Conservation (phyloP, 2,888 invertebrate genomes). For the Tetramorium bicarinatum region DNA sequence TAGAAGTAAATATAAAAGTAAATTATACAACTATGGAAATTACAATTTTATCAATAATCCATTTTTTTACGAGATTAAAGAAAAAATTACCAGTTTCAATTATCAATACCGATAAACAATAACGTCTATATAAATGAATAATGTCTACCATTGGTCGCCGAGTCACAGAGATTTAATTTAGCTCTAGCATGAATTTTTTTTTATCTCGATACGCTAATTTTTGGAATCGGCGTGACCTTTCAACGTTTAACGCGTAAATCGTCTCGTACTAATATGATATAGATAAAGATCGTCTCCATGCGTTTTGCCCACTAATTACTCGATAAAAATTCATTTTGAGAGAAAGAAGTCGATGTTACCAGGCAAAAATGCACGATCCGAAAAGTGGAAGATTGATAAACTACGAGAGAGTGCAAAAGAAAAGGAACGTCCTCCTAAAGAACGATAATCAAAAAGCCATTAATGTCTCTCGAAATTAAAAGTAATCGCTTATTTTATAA, state of each 20-base stretch:
- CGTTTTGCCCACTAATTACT: slow-evolving; percentile 50
- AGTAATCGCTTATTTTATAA: slow-evolving; percentile 5
- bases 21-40: not conserved
- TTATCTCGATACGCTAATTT: slow-evolving; percentile 21
- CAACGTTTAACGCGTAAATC: not conserved
- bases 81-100: not conserved
- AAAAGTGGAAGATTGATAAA: not conserved
- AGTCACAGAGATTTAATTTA: not conserved
- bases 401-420: not conserved
- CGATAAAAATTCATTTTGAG: slow-evolving; percentile 52
- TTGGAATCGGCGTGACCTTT: slow-evolving; percentile 23
- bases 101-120: too few species aligned
- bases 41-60: not conserved
- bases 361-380: slow-evolving; percentile 15
- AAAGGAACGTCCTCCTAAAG: not conserved
- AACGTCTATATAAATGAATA: not conserved
- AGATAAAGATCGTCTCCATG: slow-evolving; percentile 28
- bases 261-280: not conserved
- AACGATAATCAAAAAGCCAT: slow-evolving; percentile 51
- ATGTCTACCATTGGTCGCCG: not conserved
- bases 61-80: not conserved
- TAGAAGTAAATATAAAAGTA: not conserved
- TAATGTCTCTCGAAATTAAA: slow-evolving; percentile 36
- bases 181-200: not conserved
- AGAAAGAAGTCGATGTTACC: slow-evolving; percentile 33